Evolutionary conservation across 2,797 vertebrate genomes (phyloP).

Genomic region (Lepus townsendii): DNA sequence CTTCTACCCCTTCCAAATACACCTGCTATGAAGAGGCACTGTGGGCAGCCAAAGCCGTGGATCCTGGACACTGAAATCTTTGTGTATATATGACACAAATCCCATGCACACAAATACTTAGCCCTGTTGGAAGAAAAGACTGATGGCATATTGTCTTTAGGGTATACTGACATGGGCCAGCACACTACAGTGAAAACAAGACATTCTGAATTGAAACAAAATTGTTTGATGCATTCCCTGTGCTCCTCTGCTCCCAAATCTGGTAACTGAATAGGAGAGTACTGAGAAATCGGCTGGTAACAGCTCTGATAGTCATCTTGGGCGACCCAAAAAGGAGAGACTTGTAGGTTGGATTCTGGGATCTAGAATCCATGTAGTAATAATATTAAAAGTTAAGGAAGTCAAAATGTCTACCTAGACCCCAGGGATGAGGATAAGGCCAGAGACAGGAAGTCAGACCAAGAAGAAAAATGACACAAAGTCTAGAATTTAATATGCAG

Average conservation of each 20-base stretch:
- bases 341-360: not conserved
- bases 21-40: not conserved
- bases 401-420: not conserved
- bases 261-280: not conserved
- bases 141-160: not conserved
- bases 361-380: not conserved
- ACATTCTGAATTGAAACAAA: constrained; percentile 11
- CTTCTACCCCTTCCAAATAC: not conserved
- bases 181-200: not conserved
- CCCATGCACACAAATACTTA: not conserved
- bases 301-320: not conserved
- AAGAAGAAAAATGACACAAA: not conserved
- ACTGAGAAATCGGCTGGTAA: not conserved
- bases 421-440: not conserved
- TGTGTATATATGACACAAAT: not conserved
- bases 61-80: not conserved
- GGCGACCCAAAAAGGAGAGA: not conserved
- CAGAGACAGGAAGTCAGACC: not conserved
- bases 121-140: not conserved
- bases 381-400: not conserved
- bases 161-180: not conserved
- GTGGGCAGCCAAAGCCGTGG: not conserved
- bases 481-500: not conserved
- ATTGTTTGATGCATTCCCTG: not conserved
- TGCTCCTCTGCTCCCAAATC: not conserved